Conservation (phyloP, 2,797 vertebrate species). For the Falco biarmicus region DNA sequence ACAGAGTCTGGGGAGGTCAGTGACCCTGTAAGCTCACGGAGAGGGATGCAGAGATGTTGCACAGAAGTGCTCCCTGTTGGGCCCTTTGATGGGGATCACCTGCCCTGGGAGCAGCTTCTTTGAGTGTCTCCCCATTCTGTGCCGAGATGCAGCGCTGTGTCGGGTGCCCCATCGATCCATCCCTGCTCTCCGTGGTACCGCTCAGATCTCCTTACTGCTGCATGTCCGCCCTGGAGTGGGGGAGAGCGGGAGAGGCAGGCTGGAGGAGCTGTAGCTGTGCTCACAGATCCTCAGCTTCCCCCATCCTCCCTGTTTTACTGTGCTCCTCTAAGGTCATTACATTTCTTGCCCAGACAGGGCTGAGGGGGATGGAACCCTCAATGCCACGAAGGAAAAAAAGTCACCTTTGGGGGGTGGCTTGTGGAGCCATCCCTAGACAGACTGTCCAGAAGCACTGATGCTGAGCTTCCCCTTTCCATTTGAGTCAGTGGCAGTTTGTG, state of each 20-base stretch:
- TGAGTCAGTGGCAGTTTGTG: slow-evolving; percentile 55
- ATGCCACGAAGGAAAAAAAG: not conserved
- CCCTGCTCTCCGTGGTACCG: not conserved
- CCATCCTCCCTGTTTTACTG: not conserved
- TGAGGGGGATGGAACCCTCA: not conserved
- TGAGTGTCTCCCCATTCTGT: not conserved
- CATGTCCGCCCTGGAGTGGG: accelerated
- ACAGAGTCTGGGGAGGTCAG: not conserved
- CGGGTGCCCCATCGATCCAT: not conserved
- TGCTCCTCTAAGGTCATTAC: not conserved
- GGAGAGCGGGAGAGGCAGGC: not conserved
- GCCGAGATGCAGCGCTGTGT: not conserved
- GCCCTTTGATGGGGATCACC: not conserved
- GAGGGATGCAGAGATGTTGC: not conserved
- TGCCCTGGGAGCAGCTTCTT: not conserved
- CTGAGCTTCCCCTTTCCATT: slow-evolving; percentile 39
- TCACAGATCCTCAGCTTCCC: not conserved
- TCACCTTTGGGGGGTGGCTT: slow-evolving; percentile 3
- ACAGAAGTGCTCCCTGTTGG: not conserved
- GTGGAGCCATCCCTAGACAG: not conserved
- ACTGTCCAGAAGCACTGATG: not conserved
- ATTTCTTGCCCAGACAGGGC: not conserved
- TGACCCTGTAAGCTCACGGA: not conserved
- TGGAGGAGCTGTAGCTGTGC: not conserved
- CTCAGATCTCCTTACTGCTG: not conserved